Conservation (phyloP, 2,797 vertebrate genomes). For the Acanthis flammea region DNA sequence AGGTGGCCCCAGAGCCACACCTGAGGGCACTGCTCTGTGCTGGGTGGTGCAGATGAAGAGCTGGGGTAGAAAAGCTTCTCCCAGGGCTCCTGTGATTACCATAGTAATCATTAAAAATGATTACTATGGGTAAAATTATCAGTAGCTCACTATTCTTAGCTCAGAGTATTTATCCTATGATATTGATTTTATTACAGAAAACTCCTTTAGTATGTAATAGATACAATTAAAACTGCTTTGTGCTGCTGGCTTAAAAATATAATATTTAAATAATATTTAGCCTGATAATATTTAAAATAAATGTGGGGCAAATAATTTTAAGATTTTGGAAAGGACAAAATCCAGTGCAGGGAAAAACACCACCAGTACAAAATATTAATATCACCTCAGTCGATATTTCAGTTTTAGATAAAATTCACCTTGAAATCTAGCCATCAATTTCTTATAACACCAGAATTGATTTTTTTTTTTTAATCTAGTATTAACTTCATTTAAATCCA, state of each 20-base stretch:
- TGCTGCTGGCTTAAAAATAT: not conserved
- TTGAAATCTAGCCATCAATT: slow-evolving; percentile 57
- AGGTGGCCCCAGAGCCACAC: not conserved
- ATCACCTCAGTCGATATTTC: slow-evolving; percentile 25
- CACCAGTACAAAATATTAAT: not conserved
- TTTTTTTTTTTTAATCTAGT: not conserved
- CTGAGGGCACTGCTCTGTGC: not conserved
- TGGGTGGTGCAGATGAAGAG: not conserved
- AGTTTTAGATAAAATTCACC: slow-evolving; percentile 53
- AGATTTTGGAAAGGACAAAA: not conserved
- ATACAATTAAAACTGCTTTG: not conserved
- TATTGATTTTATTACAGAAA: slow-evolving; percentile 30
- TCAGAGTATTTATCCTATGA: slow-evolving; percentile 2
- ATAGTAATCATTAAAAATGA: fast-evolving
- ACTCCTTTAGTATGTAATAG: not conserved
- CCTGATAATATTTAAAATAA: not conserved
- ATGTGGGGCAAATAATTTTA: not conserved
- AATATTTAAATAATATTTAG: not conserved
- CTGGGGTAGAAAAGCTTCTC: not conserved
- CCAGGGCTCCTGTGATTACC: not conserved
- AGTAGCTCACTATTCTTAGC: not conserved
- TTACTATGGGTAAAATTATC: not conserved
- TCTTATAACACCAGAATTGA: slow-evolving; percentile 34
- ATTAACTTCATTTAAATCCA: slow-evolving; percentile 47
- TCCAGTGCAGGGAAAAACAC: not conserved